Percentiles rank a stretch among this genome's conserved stretches.
These are phyloP conservation scores for Telmatherina bonti DNA, from an alignment of 2,797 vertebrate species.

Conservation along the genomic window DNA sequence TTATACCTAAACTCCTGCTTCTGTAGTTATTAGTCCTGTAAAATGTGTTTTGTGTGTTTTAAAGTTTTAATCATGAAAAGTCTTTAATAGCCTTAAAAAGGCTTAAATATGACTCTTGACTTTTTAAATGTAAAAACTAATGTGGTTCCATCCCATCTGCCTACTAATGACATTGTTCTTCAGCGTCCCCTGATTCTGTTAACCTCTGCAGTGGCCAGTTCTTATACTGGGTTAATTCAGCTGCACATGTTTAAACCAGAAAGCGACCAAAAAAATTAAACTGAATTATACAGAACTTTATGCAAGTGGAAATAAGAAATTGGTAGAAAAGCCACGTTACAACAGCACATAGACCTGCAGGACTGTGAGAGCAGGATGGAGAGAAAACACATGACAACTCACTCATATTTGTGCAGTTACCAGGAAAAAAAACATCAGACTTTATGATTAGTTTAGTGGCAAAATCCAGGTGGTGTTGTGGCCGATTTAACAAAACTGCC, in stretches of 20 bases:
- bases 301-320: background rate
- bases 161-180: background rate
- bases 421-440: background rate
- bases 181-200: background rate
- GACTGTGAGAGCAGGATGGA: no score
- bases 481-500: background rate
- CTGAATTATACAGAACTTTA: background rate
- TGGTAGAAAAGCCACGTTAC: no score
- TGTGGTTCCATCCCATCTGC: background rate
- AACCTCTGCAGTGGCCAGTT: background rate
- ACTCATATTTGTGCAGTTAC: no score
- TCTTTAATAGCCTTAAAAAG: background rate
- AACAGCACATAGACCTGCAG: no score
- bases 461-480: background rate
- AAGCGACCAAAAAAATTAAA: background rate
- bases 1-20: background rate
- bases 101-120: background rate
- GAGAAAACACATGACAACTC: no score
- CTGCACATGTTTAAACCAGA: background rate
- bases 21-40: background rate
- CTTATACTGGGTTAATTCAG: background rate
- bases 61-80: background rate
- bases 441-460: no score
- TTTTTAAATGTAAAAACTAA: background rate
- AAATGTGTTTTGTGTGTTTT: background rate